phyloP scores from a whole-genome alignment of 2,113 vertebrate species.

The Apteryx mantelli region DNA sequence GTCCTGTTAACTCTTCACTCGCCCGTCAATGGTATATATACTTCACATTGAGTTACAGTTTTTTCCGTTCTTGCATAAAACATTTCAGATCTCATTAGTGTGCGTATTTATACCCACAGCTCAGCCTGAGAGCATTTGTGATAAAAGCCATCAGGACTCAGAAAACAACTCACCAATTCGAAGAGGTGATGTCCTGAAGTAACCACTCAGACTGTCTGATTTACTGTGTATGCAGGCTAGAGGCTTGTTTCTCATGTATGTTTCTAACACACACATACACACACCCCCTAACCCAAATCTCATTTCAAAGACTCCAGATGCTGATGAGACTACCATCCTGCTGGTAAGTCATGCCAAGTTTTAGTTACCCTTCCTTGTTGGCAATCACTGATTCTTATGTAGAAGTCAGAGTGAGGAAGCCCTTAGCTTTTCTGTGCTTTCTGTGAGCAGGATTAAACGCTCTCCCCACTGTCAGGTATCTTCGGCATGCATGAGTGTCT shows the following conservation, averaged over 20 bases:
- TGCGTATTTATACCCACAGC: not conserved
- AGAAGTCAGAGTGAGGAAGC: not conserved
- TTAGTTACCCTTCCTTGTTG: not conserved
- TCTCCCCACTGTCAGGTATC: not conserved
- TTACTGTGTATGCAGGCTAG: not conserved
- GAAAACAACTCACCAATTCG: not conserved
- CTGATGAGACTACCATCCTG: not conserved
- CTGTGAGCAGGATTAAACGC: not conserved
- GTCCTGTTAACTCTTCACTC: too few species aligned
- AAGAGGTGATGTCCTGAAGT: not conserved
- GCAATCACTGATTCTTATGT: not conserved
- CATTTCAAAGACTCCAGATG: not conserved
- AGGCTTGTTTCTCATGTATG: not conserved
- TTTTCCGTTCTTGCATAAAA: not conserved
- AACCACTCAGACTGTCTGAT: not conserved
- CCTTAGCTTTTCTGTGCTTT: not conserved
- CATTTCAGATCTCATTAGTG: not conserved
- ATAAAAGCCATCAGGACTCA: not conserved
- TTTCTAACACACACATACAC: not conserved
- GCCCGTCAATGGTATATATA: rapidly evolving
- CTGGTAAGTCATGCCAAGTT: not conserved
- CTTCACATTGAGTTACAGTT: not conserved
- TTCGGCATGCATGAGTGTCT: not conserved
- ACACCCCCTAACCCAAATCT: not conserved
- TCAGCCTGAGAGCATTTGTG: not conserved